These are phyloP conservation scores for Lasaia peninsularis DNA, from an alignment of 1,140 invertebrate genomes.

Conservation along the genomic window DNA sequence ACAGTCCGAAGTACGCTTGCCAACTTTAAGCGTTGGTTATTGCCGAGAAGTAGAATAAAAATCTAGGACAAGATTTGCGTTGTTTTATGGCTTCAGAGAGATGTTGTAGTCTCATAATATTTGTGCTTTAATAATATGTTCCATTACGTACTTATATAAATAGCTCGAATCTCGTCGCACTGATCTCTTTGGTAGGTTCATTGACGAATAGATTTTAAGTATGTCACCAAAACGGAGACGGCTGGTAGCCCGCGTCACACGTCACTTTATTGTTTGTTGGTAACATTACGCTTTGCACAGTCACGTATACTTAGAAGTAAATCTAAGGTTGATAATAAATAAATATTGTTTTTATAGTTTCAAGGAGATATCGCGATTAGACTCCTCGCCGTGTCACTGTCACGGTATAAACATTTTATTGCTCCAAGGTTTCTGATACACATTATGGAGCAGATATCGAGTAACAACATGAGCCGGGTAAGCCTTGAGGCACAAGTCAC, in stretches of 20 bases:
- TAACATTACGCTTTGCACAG: constrained; percentile 5
- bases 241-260: neutral
- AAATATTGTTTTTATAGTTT: constrained; percentile 68
- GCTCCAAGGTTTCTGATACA: constrained; percentile 44
- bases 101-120: neutral
- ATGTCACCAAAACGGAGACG: neutral
- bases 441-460: constrained; percentile 50
- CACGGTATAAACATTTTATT: constrained; percentile 60
- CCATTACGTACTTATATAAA: neutral
- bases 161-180: neutral
- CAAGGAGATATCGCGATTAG: constrained; percentile 66
- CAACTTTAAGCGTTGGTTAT: too few relatives aligned
- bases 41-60: too few relatives aligned
- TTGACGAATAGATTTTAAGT: neutral
- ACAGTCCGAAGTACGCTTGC: too few relatives aligned
- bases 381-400: constrained; percentile 52
- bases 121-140: neutral
- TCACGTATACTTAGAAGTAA: neutral
- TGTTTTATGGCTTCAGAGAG: neutral
- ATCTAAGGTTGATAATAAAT: constrained; percentile 10
- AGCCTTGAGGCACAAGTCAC: constrained; percentile 31
- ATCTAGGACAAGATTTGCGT: neutral
- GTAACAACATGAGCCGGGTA: constrained; percentile 61
- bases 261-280: constrained; percentile 6
- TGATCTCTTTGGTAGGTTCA: neutral